Percentiles rank a stretch among this genome's conserved stretches.
Conservation (phyloP, 2,113 vertebrate genomes). For the Condylura cristata region DNA sequence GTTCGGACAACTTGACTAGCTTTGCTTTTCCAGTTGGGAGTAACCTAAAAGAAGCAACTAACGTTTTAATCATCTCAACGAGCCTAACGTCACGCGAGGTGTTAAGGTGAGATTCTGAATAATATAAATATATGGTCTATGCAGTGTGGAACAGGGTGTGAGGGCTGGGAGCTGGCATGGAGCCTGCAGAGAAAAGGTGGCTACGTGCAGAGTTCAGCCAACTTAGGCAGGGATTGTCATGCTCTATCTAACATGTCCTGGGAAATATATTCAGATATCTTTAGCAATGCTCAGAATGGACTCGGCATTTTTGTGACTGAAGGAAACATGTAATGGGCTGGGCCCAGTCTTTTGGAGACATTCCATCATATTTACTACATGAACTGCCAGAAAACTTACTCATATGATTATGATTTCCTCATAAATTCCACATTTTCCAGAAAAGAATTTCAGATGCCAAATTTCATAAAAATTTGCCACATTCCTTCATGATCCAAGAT, state of each 20-base stretch:
- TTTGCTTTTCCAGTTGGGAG: background rate
- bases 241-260: background rate
- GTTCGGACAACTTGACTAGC: background rate
- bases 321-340: constrained; percentile 49
- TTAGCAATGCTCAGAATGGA: background rate
- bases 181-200: background rate
- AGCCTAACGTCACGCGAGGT: background rate
- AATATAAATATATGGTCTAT: background rate
- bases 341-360: constrained; percentile 22
- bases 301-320: background rate
- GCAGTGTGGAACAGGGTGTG: background rate
- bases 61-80: background rate
- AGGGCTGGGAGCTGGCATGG: background rate
- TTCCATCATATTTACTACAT: constrained; percentile 49
- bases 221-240: background rate
- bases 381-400: constrained; percentile 53
- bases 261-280: background rate
- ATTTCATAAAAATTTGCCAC: constrained; percentile 17
- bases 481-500: constrained; percentile 18
- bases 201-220: background rate
- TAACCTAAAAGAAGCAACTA: background rate
- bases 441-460: constrained; percentile 51
- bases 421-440: constrained; percentile 35
- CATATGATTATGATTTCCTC: constrained; percentile 47
- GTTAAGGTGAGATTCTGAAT: background rate